Percentiles rank a stretch among this genome's conserved stretches.
Conservation (phyloP, 2,888 invertebrate genomes). For the Pristionchus exspectatus region DNA sequence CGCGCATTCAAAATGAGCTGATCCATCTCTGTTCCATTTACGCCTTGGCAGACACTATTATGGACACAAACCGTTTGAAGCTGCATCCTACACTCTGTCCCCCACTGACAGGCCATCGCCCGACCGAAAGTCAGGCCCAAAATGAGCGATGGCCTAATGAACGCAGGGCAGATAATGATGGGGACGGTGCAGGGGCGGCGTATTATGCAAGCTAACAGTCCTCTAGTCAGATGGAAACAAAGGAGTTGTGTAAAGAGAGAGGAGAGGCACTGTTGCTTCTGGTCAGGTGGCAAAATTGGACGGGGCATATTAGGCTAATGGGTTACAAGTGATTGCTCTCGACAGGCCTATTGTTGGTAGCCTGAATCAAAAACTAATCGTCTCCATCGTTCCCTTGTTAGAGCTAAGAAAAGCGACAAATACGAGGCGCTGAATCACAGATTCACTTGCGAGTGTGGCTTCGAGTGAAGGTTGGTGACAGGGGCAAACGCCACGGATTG, state of each 20-base stretch:
- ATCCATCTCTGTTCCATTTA: neutral
- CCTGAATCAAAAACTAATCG: no score
- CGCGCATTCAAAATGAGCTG: neutral
- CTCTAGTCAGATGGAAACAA: neutral
- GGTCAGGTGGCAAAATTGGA: neutral
- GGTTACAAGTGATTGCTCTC: neutral
- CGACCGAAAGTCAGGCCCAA: neutral
- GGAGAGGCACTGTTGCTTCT: neutral
- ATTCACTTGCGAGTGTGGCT: neutral
- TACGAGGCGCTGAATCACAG: neutral
- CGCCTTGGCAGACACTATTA: neutral
- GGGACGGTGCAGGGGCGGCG: neutral
- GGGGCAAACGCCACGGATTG: neutral
- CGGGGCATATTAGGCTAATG: neutral
- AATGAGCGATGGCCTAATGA: constrained; percentile 40
- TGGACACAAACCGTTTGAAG: neutral
- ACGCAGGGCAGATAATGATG: constrained; percentile 28
- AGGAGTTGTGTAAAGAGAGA: constrained; percentile 8
- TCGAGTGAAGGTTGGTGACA: neutral
- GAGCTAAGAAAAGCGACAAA: neutral
- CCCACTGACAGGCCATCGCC: neutral
- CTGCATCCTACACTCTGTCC: neutral
- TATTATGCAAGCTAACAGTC: constrained; percentile 19
- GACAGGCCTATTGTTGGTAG: no score
- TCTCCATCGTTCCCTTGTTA: no score